Evolutionary conservation across 2,113 vertebrate genomes (phyloP).

Genomic region (Climacteris rufus): DNA sequence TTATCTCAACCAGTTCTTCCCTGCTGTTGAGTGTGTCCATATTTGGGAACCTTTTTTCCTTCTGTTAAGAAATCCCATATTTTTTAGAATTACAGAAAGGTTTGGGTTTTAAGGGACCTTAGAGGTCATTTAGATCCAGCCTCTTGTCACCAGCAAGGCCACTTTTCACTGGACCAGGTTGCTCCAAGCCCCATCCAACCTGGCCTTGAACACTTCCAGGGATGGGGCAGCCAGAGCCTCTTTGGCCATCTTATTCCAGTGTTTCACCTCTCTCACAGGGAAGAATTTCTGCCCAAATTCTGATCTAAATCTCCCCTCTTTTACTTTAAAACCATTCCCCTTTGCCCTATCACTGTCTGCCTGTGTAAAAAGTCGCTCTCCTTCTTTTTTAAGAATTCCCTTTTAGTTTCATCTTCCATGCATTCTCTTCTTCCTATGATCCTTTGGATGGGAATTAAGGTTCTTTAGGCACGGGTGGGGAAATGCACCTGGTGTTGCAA

Average conservation of each 20-base stretch:
- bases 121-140: too few relatives aligned
- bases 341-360: neutral
- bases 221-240: neutral
- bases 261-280: neutral
- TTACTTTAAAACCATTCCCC: neutral
- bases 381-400: neutral
- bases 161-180: neutral
- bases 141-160: too few relatives aligned
- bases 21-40: neutral
- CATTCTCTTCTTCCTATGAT: fast-evolving
- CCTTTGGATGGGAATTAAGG: neutral
- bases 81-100: neutral
- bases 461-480: neutral
- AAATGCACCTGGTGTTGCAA: neutral
- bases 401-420: neutral
- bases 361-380: neutral
- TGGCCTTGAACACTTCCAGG: neutral
- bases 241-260: too few relatives aligned
- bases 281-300: neutral
- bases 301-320: neutral
- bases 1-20: neutral
- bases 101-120: neutral
- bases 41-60: neutral
- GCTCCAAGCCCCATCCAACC: neutral
- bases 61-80: neutral